Conservation (phyloP, 1,140 invertebrate species). For the Chrysomallon squamiferum region DNA sequence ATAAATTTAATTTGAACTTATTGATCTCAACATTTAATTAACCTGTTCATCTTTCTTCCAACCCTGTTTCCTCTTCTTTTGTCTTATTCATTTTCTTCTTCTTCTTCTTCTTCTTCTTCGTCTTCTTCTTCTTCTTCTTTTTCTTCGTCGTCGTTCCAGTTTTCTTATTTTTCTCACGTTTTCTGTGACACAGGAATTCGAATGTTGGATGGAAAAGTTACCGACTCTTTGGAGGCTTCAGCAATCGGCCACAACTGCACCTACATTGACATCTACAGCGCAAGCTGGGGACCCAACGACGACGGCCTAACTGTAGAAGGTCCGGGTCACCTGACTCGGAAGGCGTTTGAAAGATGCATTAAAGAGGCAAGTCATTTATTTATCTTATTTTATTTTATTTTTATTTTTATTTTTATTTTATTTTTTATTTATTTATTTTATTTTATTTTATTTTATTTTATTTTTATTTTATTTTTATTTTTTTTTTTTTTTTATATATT, state of each 20-base stretch:
- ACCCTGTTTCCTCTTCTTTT: too few relatives aligned
- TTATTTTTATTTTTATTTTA: too few relatives aligned
- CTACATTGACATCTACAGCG: constrained; percentile 97
- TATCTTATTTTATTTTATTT: too few relatives aligned
- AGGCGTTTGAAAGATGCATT: constrained; percentile 78
- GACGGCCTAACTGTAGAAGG: constrained; percentile 88
- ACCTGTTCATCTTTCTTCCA: too few relatives aligned
- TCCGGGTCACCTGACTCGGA: constrained; percentile 77
- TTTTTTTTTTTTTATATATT: too few relatives aligned
- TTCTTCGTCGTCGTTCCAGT: background rate
- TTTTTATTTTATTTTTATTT: too few relatives aligned
- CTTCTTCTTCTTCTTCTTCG: too few relatives aligned
- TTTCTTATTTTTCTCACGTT: too few relatives aligned
- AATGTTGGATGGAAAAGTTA: constrained; percentile 98
- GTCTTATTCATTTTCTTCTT: background rate
- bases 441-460: too few relatives aligned
- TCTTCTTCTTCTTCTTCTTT: too few relatives aligned
- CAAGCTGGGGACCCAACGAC: constrained; percentile 89
- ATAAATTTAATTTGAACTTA: background rate
- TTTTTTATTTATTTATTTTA: too few relatives aligned
- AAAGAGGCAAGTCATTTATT: constrained; percentile 67
- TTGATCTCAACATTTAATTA: too few relatives aligned
- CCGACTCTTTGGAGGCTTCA: constrained; percentile 94
- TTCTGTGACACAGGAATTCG: constrained; percentile 76
- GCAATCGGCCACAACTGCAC: constrained; percentile 91